Evolutionary conservation across 2,888 invertebrate genomes (phyloP).

Genomic region (Microctonus hyperodae): DNA sequence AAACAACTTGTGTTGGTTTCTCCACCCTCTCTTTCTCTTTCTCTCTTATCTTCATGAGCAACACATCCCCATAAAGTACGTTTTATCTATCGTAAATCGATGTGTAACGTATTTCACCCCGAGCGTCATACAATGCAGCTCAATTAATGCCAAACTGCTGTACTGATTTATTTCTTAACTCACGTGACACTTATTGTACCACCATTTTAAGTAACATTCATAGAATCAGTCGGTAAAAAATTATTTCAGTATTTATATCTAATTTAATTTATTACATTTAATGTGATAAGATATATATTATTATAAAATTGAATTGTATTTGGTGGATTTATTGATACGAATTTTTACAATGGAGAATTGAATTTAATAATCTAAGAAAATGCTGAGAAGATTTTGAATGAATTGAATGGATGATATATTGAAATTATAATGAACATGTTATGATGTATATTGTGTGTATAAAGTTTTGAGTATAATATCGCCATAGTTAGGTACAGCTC

Average conservation of each 20-base stretch:
- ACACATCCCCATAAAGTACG: constrained; percentile 62
- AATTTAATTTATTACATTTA: neutral
- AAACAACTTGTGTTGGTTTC: constrained; percentile 49
- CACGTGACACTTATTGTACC: constrained; percentile 32
- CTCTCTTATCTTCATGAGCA: constrained; percentile 45
- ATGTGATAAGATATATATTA: too few species aligned
- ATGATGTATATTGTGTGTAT: neutral
- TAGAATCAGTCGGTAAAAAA: neutral
- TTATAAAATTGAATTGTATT: too few species aligned
- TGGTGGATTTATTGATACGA: too few species aligned
- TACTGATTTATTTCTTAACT: constrained; percentile 61
- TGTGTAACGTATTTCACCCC: constrained; percentile 58
- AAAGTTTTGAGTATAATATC: too few species aligned
- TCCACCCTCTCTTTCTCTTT: constrained; percentile 22
- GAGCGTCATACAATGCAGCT: constrained; percentile 59
- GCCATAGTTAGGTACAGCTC: neutral
- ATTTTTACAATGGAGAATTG: too few species aligned
- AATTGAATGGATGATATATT: too few species aligned
- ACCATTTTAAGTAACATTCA: neutral
- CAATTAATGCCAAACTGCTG: constrained; percentile 62
- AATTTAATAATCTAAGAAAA: too few species aligned
- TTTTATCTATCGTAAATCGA: constrained; percentile 63
- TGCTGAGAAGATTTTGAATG: too few species aligned
- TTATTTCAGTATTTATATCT: neutral
- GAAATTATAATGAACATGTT: too few species aligned